Conservation (phyloP, 1,140 invertebrate genomes). For the Bombus waltoni region DNA sequence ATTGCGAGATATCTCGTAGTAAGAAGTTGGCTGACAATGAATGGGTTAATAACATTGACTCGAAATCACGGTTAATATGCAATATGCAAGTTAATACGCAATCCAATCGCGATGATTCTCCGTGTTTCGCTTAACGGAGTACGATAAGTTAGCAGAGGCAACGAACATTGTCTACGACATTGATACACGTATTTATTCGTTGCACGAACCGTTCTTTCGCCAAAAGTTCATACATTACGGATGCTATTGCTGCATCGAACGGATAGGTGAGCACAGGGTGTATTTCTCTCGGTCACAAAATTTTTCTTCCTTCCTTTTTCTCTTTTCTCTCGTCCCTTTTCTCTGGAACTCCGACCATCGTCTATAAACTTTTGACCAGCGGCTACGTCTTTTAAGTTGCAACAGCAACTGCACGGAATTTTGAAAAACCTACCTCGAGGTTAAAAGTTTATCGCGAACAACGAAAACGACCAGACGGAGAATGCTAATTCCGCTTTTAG, state of each 20-base stretch:
- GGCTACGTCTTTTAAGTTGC: neutral
- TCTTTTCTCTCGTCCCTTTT: neutral
- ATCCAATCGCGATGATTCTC: neutral
- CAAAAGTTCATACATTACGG: neutral
- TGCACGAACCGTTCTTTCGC: neutral
- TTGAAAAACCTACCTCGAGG: neutral
- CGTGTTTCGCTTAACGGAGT: neutral
- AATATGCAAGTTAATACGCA: too few species aligned
- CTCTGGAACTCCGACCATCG: neutral
- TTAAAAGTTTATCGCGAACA: neutral
- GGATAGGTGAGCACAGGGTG: too few species aligned
- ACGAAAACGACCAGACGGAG: neutral
- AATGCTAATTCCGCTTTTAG: neutral
- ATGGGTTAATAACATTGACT: neutral
- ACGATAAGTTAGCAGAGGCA: neutral
- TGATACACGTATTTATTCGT: conserved; percentile 11
- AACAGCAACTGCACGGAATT: neutral
- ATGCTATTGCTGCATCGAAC: neutral
- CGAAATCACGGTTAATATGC: too few species aligned
- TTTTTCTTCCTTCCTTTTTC: neutral
- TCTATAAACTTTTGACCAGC: neutral
- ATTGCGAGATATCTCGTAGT: too few species aligned
- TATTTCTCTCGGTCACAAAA: neutral
- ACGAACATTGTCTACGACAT: neutral
- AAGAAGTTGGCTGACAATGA: too few species aligned